Evolutionary conservation across 1,140 invertebrate genomes (phyloP).

Genomic region (Doryteuthis pealeii): DNA sequence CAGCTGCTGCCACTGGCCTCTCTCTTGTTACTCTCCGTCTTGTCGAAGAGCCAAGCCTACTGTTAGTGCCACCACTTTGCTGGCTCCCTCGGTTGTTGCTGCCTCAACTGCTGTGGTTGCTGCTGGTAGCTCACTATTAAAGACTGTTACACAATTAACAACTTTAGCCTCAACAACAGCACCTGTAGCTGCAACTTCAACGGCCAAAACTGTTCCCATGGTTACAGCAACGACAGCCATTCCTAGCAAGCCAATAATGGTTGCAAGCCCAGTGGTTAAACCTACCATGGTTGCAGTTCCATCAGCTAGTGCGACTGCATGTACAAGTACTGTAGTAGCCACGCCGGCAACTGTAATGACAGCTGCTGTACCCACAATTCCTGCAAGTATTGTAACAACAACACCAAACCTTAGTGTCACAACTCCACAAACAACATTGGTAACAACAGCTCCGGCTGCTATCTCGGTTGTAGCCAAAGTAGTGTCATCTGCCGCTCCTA

Average conservation of each 20-base stretch:
- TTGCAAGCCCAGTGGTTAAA: conserved; percentile 10
- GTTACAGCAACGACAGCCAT: conserved; percentile 1
- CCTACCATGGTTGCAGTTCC: conserved; percentile 12
- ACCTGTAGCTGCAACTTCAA: neutral
- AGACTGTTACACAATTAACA: neutral
- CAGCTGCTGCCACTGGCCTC: neutral
- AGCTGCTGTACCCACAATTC: conserved; percentile 12
- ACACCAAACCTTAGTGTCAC: neutral
- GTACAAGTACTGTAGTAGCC: neutral
- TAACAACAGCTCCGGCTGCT: neutral
- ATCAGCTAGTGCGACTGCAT: neutral
- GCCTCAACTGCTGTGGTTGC: conserved; percentile 9
- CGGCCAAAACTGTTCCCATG: conserved; percentile 5
- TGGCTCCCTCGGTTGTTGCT: neutral
- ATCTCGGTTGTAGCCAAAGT: neutral
- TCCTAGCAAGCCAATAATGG: conserved; percentile 6
- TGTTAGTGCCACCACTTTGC: neutral
- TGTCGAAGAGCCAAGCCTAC: conserved; percentile 25
- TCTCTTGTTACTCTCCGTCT: conserved; percentile 27
- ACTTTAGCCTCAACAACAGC: neutral
- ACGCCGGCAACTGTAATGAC: conserved; percentile 20
- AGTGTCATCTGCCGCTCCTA: neutral
- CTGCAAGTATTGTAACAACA: neutral
- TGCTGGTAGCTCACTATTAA: conserved; percentile 6
- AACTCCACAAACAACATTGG: neutral